Evolutionary conservation across 2,797 vertebrate species (phyloP), one percentile per base, ranked within the genome.

Genomic region (Pangasius djambal): DNA sequence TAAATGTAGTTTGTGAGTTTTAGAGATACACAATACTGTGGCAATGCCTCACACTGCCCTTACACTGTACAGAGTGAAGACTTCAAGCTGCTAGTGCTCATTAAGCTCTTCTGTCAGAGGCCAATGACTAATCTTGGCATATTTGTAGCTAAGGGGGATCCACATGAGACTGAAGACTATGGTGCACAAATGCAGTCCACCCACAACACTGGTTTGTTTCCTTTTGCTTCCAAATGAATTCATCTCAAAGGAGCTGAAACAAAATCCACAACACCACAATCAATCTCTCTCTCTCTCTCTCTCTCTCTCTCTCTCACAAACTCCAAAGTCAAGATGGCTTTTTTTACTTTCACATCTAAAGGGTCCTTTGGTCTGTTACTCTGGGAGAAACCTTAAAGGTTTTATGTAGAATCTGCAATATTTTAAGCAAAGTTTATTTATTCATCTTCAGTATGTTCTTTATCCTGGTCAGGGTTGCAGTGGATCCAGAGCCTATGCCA

Each of bases 91-190:
- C 63, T 85, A 52, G 65, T 57, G 57, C 31, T 78, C 48, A 83
- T 85, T 74, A 84, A 72, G 48, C 34, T 57, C 22, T 55, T 88
- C 61, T 85, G 72, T 63, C 88, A 69, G 31, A 40, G 61, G 72
- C 83, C 34, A 55, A 28, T 40, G 13, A 77, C 65, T 57, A 31
- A 77, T 40, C 63, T 31, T n/a, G 61, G 83, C 63, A 72, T 59
- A 81, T 86, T 55, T 77, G 55, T 75, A 37, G 48, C 65, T 85
- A 63, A 75, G 9, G 50, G 61, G 40, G 61, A 78, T 44, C 50
- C 83, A 70, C 72, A 69, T 59, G 63, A 85, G 72, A 67, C 82
- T 63, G 59, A 28, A 13, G 6, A 44, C 12, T 40, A 40, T 77
- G 59, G 25, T 4, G 40, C 7, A 44, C 22, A 85, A 28, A 69